Evolutionary conservation across 2,888 invertebrate species (phyloP), one percentile per base, ranked within the genome.

Genomic region (Daptonema setosum): DNA sequence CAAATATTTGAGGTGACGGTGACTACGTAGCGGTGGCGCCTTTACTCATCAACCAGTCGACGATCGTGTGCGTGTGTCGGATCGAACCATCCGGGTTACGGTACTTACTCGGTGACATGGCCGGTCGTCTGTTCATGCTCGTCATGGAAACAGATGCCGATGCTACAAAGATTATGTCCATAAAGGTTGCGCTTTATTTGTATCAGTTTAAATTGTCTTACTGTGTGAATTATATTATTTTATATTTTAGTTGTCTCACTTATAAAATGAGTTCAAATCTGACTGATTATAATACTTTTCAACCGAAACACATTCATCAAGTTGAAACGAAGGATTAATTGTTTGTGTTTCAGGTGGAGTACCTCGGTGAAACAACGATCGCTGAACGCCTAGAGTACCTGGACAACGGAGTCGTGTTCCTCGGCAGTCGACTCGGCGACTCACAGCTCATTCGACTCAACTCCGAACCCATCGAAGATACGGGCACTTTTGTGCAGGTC

Each of bases 381-480:
- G 91, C 97, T 0, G 93, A 95, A 71, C 90, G 91, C 69, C 83
- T 97, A 70, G 91, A 91, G 0, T 97, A 97, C 73, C 76, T 97
- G 60, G 97, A 97, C 74, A 97, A 97, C 73, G 91, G 93, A 14
- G 93, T 97, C 11, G 82, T 97, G 28, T 97, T 74, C 63, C 69
- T 97, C 64, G 97, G 95, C 0, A 93, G 93, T 0, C 80, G 91
- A 20, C 78, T 95, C 55, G 97, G 97, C 0, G 97, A 97, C 73
- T 93, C 91, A 0, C 93, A 95, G 62, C 76, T 97, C 3, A 83
- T 97, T 24, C 71, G 73, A 63, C 72, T 75, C 56, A 57, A 61
- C 41, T 41, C 60, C 8, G 61, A 60, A 48, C 63, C 64, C 1
- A 54, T 22, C 3, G 11, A 8, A 17, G 45, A 22, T 22, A 35